Evolutionary conservation across 2,113 vertebrate genomes (phyloP), one percentile per base, ranked within the genome.

Genomic region (Panthera uncia): DNA sequence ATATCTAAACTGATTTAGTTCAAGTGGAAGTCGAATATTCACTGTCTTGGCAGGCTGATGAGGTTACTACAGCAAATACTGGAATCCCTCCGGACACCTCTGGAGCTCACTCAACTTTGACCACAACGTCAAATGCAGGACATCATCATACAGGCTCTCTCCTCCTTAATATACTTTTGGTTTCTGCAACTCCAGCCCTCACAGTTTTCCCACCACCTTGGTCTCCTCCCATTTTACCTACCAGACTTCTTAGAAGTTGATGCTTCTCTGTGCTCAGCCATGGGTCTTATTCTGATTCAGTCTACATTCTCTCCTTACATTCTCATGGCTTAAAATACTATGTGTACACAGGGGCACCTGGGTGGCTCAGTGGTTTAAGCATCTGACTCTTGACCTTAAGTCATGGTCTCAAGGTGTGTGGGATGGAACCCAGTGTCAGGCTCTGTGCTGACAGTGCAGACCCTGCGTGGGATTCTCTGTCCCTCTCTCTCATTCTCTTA

Each of bases 41-140:
- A 99, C 99, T 25, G 99, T 98, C 97, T 99, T 99, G 5, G 83
- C 89, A 61, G 88, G 18, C 4, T 5, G 69, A 27, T 1, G 27
- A 61, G 27, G 36, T 71, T 55, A 93, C 55, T 10, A 52, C 23
- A 71, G 12, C 83, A 71, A 36, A 55, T 1, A 55, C 68, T 19
- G 33, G 11, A 80, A 86, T 50, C 45, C 48, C 41, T 73, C 55
- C 1, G 33, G 73, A 21, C 55, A n/a, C 25, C 71, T 41, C 86
- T 18, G 8, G 52, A 41, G 7, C 31, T 38, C 33, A 11, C 31
- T 52, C 3, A 33, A 18, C 61, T 71, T 69, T 3, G 11, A 65
- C 25, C 1, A 2, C 38, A 21, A 90, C 41, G 33, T 83, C 68
- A 86, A 21, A 21, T 0, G 31, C n/a, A 65, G 19, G 8, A 1